These are phyloP conservation scores for Scaptodrosophila latifasciaeformis DNA, from an alignment of 2,888 invertebrate genomes.

Conservation along the genomic window DNA sequence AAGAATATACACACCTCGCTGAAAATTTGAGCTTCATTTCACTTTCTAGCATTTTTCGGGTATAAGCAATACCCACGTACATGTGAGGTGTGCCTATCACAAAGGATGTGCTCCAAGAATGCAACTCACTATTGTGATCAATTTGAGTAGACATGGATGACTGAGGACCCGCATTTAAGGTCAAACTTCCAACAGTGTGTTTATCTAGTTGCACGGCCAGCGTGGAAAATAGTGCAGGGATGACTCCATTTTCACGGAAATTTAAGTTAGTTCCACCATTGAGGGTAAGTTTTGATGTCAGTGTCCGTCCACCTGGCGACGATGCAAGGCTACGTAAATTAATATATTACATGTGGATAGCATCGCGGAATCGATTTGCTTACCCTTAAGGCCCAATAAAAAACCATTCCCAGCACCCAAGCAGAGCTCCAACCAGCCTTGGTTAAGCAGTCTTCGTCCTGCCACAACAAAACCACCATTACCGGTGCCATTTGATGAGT, in stretches of 20 bases:
- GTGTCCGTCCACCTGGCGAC: constrained; percentile 59
- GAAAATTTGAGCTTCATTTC: constrained; percentile 86
- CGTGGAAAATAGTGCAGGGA: constrained; percentile 85
- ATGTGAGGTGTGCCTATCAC: constrained; percentile 90
- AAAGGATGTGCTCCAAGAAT: constrained; percentile 82
- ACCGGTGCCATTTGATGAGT: constrained; percentile 92
- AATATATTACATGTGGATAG: not conserved
- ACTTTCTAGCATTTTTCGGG: constrained; percentile 86
- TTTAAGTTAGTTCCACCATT: constrained; percentile 86
- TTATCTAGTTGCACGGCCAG: constrained; percentile 90
- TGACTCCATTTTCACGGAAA: constrained; percentile 84
- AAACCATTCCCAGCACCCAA: constrained; percentile 91
- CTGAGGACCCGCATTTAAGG: constrained; percentile 82
- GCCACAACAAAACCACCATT: constrained; percentile 82
- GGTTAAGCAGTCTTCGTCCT: constrained; percentile 85
- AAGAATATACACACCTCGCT: no score
- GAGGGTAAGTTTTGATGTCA: constrained; percentile 53
- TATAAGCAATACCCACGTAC: constrained; percentile 84
- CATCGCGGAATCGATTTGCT: not conserved
- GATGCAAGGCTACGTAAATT: constrained; percentile 15
- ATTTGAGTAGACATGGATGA: constrained; percentile 89
- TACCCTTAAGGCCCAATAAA: constrained; percentile 82
- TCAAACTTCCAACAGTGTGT: constrained; percentile 90
- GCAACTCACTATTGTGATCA: constrained; percentile 84
- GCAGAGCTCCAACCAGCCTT: constrained; percentile 92